Evolutionary conservation across 1,140 invertebrate species (phyloP).

Genomic region (Zelostemma sp.): DNA sequence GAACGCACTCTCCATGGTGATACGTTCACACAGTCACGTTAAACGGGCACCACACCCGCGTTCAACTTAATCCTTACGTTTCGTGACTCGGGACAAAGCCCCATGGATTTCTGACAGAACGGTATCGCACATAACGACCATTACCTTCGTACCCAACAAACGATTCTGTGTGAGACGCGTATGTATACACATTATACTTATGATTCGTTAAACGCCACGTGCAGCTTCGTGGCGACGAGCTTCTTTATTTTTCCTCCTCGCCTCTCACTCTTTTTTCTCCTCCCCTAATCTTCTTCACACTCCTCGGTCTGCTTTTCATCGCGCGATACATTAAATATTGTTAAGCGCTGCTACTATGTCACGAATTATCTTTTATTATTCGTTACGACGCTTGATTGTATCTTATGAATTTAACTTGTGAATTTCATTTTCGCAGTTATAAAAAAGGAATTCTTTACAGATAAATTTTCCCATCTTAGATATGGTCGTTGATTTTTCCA

Average conservation of each 20-base stretch:
- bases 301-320: slow-evolving; percentile 30
- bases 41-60: slow-evolving; percentile 55
- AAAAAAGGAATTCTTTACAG: too few relatives aligned
- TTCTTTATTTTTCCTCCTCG: slow-evolving; percentile 27
- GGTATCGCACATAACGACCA: slow-evolving; percentile 69
- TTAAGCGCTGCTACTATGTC: slow-evolving; percentile 24
- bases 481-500: too few relatives aligned
- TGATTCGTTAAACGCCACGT: slow-evolving; percentile 47
- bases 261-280: slow-evolving; percentile 17
- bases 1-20: slow-evolving; percentile 20
- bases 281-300: slow-evolving; percentile 15
- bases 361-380: background rate
- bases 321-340: slow-evolving; percentile 44
- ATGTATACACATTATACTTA: slow-evolving; percentile 33
- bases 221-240: slow-evolving; percentile 38
- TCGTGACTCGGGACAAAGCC: slow-evolving; percentile 69
- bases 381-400: too few relatives aligned
- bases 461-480: too few relatives aligned
- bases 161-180: slow-evolving; percentile 17
- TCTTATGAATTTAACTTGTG: too few relatives aligned
- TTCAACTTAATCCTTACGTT: slow-evolving; percentile 67
- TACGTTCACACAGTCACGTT: slow-evolving; percentile 56
- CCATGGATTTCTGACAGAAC: slow-evolving; percentile 69
- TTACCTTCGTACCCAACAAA: slow-evolving; percentile 62
- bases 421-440: too few relatives aligned